These are phyloP conservation scores for Cyprichromis sp. DNA, from an alignment of 2,113 vertebrate species.

Conservation along the genomic window DNA sequence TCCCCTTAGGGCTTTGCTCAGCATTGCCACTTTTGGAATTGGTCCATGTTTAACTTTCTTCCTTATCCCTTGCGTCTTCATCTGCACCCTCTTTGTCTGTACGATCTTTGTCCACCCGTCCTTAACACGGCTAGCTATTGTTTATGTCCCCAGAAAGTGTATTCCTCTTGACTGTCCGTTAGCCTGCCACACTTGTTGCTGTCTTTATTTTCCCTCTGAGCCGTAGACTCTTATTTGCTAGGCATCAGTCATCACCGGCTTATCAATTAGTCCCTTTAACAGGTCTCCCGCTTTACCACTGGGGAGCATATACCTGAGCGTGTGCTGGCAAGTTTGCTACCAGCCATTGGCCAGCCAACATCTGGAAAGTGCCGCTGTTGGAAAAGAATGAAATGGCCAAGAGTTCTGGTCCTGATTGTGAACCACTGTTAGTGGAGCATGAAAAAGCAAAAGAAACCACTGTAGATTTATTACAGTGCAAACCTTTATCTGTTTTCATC, in stretches of 20 bases:
- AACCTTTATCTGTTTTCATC: constrained; percentile 59
- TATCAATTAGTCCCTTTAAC: not conserved
- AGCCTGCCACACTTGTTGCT: not conserved
- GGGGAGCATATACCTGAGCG: constrained; percentile 30
- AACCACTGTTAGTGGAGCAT: constrained; percentile 40
- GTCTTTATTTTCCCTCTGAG: not conserved
- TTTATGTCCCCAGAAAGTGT: constrained; percentile 9
- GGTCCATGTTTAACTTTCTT: constrained; percentile 39
- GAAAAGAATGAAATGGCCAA: constrained; percentile 41
- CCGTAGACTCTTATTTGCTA: not conserved
- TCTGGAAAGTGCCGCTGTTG: constrained; percentile 52
- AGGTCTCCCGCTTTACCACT: not conserved
- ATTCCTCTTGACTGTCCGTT: constrained; percentile 9
- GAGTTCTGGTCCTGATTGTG: constrained; percentile 36
- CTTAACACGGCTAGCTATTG: constrained; percentile 16
- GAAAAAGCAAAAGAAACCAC: constrained; percentile 42
- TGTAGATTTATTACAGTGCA: constrained; percentile 44
- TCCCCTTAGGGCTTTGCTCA: constrained; percentile 26
- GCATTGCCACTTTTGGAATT: constrained; percentile 39
- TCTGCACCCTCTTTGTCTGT: constrained; percentile 17
- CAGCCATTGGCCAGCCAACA: constrained; percentile 30
- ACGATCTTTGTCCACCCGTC: constrained; percentile 27
- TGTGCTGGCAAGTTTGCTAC: constrained; percentile 24
- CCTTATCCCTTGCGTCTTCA: not conserved
- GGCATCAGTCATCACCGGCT: not conserved